Base-by-base conservation (phyloP, 1,140 invertebrate species). In the Spodoptera frugiperda region DNA sequence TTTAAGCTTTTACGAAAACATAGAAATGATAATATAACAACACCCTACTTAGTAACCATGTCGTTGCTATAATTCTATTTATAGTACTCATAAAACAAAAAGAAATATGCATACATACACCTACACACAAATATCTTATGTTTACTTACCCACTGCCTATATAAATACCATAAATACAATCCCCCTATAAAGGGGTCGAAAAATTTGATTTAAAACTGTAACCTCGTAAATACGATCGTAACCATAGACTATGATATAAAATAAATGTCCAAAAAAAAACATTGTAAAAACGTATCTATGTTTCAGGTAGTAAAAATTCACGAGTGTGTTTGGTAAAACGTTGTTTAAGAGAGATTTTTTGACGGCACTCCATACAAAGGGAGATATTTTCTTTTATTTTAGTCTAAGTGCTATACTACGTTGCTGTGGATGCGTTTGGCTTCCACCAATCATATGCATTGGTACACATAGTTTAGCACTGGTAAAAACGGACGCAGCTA, bases 261-360 rank as follows among this genome's bases (percentile, higher is more conserved):
- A 84, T 84, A 84, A 78, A 80, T 67, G 59, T 80, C 82, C 73
- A 84, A 82, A 84, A 84, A 82, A 84, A 84, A 78, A 67, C 55
- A 54, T 75, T 71, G 77, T 81, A 61, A 74, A 80, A 80, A 71
- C 67, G 61, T 44, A 59, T 65, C 3, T 53, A 44, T 57, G 48
- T 48, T 77, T 49, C 33, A 30, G 19, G 59, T 55, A 63, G 68
- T 78, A 83, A 83, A 79, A 78, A 77, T 79, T 73, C 67, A 82
- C 55, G 55, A 59, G 39, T 57, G 19, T 55, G 67, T 59, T 49
- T 49, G 25, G 49, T 44, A 21, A 19, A 67, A n/a, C 39, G 74
- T 67, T 76, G 17, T 76, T 76, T 68, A 65, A 67, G 25, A 11
- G 67, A 15, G 14, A 39, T 3, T 9, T 17, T 61, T 63, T 44